Percentiles rank a stretch among this genome's conserved stretches.
Evolutionary conservation across 2,888 invertebrate genomes (phyloP).

Genomic region (Ophion ellenae): DNA sequence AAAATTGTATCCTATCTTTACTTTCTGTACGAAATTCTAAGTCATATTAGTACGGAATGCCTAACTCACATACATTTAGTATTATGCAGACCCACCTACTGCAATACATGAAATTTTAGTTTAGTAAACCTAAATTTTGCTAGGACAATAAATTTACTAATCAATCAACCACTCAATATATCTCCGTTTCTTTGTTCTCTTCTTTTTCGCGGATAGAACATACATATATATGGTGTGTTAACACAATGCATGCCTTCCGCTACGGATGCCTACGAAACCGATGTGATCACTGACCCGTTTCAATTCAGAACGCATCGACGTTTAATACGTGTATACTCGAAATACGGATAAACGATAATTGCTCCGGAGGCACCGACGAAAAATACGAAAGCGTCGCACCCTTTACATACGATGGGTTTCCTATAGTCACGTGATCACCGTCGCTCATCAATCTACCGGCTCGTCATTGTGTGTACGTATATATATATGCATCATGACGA

Average conservation of each 20-base stretch:
- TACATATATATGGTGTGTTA: constrained; percentile 62
- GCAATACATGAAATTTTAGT: too few species aligned
- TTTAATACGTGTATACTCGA: constrained; percentile 56
- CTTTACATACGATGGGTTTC: constrained; percentile 67
- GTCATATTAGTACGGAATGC: too few species aligned
- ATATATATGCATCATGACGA: constrained; percentile 61
- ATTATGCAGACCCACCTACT: too few species aligned
- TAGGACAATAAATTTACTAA: too few species aligned
- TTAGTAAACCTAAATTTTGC: too few species aligned
- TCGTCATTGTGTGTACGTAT: constrained; percentile 44
- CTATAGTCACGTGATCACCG: constrained; percentile 43
- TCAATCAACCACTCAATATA: not conserved
- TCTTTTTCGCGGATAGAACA: not conserved
- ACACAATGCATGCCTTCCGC: constrained; percentile 73
- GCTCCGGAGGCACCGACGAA: constrained; percentile 69
- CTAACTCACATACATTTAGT: too few species aligned
- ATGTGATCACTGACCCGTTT: constrained; percentile 70
- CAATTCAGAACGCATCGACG: constrained; percentile 66
- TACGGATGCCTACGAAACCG: constrained; percentile 69
- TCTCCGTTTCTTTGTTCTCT: not conserved
- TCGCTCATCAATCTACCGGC: constrained; percentile 70
- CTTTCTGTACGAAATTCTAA: too few species aligned
- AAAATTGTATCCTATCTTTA: too few species aligned
- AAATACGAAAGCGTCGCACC: constrained; percentile 74
- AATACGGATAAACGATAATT: constrained; percentile 72